Conservation (phyloP, 2,797 vertebrate species). For the Iguana delicatissima region DNA sequence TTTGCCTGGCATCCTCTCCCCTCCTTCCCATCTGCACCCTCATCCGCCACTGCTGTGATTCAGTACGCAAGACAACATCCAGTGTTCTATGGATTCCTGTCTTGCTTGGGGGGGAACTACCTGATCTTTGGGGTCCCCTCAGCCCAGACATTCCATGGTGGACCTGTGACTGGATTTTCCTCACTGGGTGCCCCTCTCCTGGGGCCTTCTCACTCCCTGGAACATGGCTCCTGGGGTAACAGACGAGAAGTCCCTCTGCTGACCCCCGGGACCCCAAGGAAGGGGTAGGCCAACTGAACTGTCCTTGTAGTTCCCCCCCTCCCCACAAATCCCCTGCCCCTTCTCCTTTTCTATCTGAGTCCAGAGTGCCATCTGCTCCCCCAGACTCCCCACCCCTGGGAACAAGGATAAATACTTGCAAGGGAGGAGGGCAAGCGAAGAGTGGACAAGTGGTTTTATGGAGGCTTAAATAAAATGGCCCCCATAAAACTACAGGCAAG, state of each 20-base stretch:
- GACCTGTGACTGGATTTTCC: too few species aligned
- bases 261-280: background rate
- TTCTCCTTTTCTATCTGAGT: background rate
- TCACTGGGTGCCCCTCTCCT: too few species aligned
- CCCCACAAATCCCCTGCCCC: background rate
- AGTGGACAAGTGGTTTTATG: conserved; percentile 90
- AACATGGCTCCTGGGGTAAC: background rate
- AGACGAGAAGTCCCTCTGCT: background rate
- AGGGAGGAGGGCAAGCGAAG: conserved; percentile 78
- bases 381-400: conserved; percentile 78
- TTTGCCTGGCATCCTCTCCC: too few species aligned
- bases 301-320: too few species aligned
- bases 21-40: background rate
- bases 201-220: background rate
- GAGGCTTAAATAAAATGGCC: conserved; percentile 84
- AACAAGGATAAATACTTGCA: conserved; percentile 73
- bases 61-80: too few species aligned
- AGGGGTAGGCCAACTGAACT: background rate
- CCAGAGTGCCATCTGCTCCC: conserved; percentile 79
- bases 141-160: too few species aligned
- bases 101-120: too few species aligned
- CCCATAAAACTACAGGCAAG: conserved; percentile 92
- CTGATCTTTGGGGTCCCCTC: too few species aligned
- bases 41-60: too few species aligned
- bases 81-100: too few species aligned